phyloP scores from a whole-genome alignment of 37 sponge, comb jelly and placozoan genomes.

The Cliona cf. orientalis region DNA sequence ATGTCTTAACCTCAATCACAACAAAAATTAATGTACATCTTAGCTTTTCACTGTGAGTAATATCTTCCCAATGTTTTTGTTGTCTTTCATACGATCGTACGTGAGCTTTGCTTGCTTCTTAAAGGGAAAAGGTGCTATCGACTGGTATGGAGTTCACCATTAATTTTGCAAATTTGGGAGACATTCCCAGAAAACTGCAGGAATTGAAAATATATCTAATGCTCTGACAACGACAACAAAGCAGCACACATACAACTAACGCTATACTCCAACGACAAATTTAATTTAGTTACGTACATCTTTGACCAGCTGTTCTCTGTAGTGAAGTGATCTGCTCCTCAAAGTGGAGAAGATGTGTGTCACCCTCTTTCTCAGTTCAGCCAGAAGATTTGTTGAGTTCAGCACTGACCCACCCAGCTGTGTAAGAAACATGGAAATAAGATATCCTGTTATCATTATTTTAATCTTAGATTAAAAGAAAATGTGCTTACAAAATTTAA shows the following conservation, averaged over 20 bases:
- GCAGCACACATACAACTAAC: no score
- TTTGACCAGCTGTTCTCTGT: conserved; percentile 60
- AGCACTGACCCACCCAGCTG: conserved; percentile 67
- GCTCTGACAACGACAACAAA: no score
- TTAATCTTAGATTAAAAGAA: no score
- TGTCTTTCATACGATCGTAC: conserved; percentile 68
- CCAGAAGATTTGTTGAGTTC: conserved; percentile 48
- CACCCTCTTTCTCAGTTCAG: conserved; percentile 70
- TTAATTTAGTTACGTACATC: conserved; percentile 40
- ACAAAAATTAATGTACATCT: no score
- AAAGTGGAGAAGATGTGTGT: conserved; percentile 71
- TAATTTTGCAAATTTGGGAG: conserved; percentile 62
- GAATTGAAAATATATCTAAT: no score
- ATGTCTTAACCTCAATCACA: no score
- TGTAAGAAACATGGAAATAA: background rate
- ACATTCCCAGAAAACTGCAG: conserved; percentile 47
- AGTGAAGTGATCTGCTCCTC: conserved; percentile 66
- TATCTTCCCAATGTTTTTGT: conserved; percentile 86
- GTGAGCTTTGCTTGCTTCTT: conserved; percentile 66
- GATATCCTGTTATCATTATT: no score
- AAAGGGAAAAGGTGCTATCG: conserved; percentile 56
- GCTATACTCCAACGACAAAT: no score
- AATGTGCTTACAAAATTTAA: no score
- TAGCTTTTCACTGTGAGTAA: no score
- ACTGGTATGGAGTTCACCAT: conserved; percentile 49